Percentiles rank a stretch among this genome's conserved stretches.
These are phyloP conservation scores for Byasa hedistus DNA, from an alignment of 2,888 invertebrate genomes.

Conservation along the genomic window DNA sequence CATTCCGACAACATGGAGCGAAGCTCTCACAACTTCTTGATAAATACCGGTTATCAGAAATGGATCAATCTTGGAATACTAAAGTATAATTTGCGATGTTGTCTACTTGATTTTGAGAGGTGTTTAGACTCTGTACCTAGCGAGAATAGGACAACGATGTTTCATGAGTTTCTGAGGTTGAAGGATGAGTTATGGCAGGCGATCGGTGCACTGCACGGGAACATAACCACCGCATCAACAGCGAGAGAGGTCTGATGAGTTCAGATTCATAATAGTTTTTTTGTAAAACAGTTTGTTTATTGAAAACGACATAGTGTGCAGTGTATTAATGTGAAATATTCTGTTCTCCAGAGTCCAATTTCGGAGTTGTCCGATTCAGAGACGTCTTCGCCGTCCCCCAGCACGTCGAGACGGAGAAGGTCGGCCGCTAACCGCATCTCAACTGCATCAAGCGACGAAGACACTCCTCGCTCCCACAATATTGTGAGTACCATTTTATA, in stretches of 20 bases:
- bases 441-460: constrained; percentile 71
- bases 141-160: constrained; percentile 42
- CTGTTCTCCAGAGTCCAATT: constrained; percentile 66
- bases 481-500: constrained; percentile 45
- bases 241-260: constrained; percentile 40
- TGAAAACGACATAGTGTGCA: background rate
- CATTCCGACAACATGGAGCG: constrained; percentile 40
- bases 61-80: constrained; percentile 61
- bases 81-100: constrained; percentile 52
- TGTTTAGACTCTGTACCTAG: constrained; percentile 42
- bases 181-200: constrained; percentile 62
- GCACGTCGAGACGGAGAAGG: constrained; percentile 52
- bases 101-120: constrained; percentile 50
- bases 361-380: constrained; percentile 82
- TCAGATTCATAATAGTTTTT: background rate
- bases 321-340: constrained; percentile 13
- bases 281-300: background rate
- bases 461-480: constrained; percentile 50
- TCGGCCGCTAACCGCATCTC: constrained; percentile 61
- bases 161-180: constrained; percentile 49
- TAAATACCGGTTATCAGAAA: constrained; percentile 46
- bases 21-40: constrained; percentile 38
- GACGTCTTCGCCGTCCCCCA: constrained; percentile 63
- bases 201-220: constrained; percentile 61
- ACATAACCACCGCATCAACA: constrained; percentile 41